These are phyloP conservation scores for Numenius arquata DNA, from an alignment of 2,113 vertebrate genomes.

Conservation along the genomic window DNA sequence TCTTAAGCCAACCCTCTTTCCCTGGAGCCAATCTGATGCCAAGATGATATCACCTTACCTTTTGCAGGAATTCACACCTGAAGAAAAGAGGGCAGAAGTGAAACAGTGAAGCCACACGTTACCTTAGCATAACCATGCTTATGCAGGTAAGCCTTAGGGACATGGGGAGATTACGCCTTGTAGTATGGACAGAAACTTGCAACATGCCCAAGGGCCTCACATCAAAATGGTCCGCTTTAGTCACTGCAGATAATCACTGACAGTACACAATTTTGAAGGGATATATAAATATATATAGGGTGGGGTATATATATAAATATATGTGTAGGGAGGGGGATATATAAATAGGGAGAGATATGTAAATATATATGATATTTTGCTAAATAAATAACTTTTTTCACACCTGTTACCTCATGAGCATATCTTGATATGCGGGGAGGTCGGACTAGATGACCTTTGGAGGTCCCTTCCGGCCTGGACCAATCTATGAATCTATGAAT, in stretches of 20 bases:
- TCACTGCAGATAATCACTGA: background rate
- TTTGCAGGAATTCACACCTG: background rate
- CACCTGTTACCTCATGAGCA: background rate
- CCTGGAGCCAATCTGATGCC: background rate
- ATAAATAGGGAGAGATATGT: background rate
- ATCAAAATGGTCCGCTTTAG: background rate
- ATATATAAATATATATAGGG: background rate
- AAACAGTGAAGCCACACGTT: background rate
- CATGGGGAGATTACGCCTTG: background rate
- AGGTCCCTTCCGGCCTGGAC: too few species aligned
- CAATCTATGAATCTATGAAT: too few species aligned
- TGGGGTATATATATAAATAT: background rate
- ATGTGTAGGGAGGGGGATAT: background rate
- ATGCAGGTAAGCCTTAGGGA: accelerated
- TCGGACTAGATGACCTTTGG: too few species aligned
- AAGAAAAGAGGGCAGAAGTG: background rate
- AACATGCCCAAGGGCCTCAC: background rate
- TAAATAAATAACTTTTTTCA: background rate
- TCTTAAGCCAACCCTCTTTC: background rate
- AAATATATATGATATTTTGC: background rate
- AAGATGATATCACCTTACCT: background rate
- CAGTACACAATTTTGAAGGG: background rate
- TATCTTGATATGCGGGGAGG: too few species aligned
- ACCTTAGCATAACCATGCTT: background rate
- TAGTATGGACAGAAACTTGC: background rate